Conservation (phyloP, 35 echinoderm and acorn worm genomes). For the Apostichopus parvimensis region DNA sequence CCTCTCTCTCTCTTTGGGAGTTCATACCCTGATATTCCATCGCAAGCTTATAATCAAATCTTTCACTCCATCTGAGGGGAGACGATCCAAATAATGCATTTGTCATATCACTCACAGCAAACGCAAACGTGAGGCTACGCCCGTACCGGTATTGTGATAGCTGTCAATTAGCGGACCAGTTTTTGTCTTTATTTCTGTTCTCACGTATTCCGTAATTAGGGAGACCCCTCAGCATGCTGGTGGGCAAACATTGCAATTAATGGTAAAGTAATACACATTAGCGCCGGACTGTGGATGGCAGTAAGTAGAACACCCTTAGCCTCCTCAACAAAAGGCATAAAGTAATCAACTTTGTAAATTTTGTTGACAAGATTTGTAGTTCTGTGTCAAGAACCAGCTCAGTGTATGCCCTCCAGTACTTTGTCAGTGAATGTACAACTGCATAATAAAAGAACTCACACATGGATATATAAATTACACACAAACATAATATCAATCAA, state of each 20-base stretch:
- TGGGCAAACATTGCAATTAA: conserved; percentile 36
- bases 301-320: neutral
- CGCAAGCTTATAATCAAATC: conserved; percentile 1
- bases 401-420: neutral
- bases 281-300: neutral
- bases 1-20: too few relatives aligned
- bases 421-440: neutral
- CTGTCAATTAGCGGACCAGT: conserved; percentile 29
- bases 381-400: conserved; percentile 5
- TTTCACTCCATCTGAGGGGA: neutral
- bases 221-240: neutral
- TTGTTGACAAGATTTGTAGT: neutral
- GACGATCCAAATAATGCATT: neutral
- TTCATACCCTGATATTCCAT: neutral
- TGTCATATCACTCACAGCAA: neutral
- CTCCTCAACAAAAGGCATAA: neutral
- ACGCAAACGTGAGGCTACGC: neutral
- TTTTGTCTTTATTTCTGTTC: conserved; percentile 23
- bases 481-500: too few relatives aligned
- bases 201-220: conserved; percentile 25
- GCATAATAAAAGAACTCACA: too few relatives aligned
- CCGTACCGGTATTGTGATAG: conserved; percentile 29
- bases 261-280: conserved; percentile 23
- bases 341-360: neutral
- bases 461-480: too few relatives aligned